Conservation (phyloP, 2,888 invertebrate genomes). For the Periphyllus acericola region DNA sequence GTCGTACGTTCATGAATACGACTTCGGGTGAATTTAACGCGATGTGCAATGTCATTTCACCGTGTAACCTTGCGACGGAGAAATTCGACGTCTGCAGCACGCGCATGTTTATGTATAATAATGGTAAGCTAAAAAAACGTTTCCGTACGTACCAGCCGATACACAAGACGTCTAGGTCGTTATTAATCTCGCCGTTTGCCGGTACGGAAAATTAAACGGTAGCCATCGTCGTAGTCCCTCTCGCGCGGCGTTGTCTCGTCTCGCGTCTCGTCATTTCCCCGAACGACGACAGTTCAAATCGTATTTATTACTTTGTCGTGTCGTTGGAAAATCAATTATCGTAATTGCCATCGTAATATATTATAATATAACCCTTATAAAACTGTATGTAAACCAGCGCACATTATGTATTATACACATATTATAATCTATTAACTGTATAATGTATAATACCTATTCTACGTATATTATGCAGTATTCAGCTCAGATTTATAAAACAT, state of each 20-base stretch:
- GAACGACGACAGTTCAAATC: constrained; percentile 18
- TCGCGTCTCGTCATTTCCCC: not conserved
- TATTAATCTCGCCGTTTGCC: not conserved
- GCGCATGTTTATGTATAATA: not conserved
- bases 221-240: too few relatives aligned
- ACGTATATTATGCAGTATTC: too few relatives aligned
- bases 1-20: not conserved
- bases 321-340: not conserved
- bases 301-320: constrained; percentile 11
- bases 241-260: not conserved
- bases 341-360: not conserved
- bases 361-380: not conserved
- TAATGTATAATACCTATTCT: too few relatives aligned
- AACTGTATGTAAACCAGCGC: not conserved
- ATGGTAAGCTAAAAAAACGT: not conserved
- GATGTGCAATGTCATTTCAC: not conserved
- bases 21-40: not conserved
- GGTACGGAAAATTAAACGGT: constrained; percentile 3
- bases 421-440: too few relatives aligned
- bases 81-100: not conserved
- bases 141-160: not conserved
- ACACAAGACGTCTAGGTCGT: not conserved
- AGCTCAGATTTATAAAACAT: too few relatives aligned
- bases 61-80: not conserved
- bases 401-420: not conserved